Conservation (phyloP, 2,888 invertebrate species). For the Ommatoiulus sabulosus region DNA sequence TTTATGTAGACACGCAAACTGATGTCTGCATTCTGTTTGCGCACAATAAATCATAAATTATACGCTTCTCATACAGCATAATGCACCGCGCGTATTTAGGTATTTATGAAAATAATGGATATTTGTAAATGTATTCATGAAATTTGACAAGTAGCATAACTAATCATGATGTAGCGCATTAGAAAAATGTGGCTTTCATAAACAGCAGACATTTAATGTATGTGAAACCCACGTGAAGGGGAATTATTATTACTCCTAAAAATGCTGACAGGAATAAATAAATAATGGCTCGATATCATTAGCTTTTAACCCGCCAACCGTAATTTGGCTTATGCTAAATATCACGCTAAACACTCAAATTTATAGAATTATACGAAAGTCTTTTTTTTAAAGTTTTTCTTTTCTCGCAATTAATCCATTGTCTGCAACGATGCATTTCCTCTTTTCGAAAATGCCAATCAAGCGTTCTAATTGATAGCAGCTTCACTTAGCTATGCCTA, state of each 20-base stretch:
- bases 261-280: neutral
- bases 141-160: constrained; percentile 18
- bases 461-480: neutral
- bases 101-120: neutral
- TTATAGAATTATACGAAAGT: neutral
- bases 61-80: neutral
- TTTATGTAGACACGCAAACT: neutral
- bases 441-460: neutral
- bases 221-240: neutral
- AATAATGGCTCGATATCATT: constrained; percentile 30
- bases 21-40: neutral
- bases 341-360: neutral
- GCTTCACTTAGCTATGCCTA: neutral
- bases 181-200: neutral
- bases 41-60: neutral
- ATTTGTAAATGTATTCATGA: neutral
- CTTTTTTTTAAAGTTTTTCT: neutral
- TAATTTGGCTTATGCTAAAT: neutral
- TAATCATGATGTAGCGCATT: neutral
- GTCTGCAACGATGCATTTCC: neutral
- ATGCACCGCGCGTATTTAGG: neutral
- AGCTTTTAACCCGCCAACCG: neutral
- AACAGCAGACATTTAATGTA: neutral
- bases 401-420: neutral
- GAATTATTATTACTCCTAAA: neutral